Evolutionary conservation across 1,140 invertebrate species (phyloP).

Genomic region (Trichonephila inaurata): DNA sequence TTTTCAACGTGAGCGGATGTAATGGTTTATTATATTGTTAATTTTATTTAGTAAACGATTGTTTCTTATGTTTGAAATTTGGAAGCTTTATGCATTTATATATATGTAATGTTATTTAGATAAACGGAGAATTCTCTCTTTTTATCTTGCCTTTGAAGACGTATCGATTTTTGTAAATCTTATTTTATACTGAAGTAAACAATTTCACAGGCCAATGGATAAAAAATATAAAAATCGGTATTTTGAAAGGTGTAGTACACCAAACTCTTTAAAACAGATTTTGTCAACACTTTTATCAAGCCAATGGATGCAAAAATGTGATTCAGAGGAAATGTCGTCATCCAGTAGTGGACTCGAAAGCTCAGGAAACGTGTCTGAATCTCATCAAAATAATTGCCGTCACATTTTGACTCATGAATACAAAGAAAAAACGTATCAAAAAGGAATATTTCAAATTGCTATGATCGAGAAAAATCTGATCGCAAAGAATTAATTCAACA

Average conservation of each 20-base stretch:
- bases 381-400: too few relatives aligned
- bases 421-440: background rate
- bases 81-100: too few relatives aligned
- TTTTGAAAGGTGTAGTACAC: background rate
- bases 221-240: background rate
- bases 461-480: background rate
- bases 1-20: too few relatives aligned
- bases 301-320: background rate
- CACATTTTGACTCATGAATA: too few relatives aligned
- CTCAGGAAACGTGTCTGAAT: too few relatives aligned
- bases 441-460: background rate
- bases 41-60: too few relatives aligned
- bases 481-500: background rate
- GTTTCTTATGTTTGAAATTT: too few relatives aligned
- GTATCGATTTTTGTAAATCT: background rate
- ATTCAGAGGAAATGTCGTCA: background rate
- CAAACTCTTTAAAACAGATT: background rate
- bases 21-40: too few relatives aligned
- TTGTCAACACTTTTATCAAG: background rate
- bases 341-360: too few relatives aligned
- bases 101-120: too few relatives aligned
- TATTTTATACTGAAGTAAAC: background rate
- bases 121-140: too few relatives aligned
- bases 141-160: too few relatives aligned
- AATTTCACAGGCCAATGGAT: background rate